Base-by-base conservation (phyloP, 2,888 invertebrate genomes). In the Ditylenchus weischeri region DNA sequence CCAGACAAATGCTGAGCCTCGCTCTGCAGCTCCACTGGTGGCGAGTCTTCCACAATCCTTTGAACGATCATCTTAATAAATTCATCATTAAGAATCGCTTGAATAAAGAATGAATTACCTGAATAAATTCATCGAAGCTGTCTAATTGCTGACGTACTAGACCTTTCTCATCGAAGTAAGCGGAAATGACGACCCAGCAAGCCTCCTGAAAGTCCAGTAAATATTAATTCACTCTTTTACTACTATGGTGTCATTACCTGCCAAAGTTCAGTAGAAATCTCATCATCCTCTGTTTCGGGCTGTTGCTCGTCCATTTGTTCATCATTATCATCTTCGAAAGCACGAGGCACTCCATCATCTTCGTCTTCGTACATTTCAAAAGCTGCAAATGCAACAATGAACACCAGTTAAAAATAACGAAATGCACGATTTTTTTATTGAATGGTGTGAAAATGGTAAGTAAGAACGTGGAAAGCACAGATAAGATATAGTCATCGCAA, bases 21-120 rank as follows among this genome's bases (percentile, higher is more conserved):
- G 0, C 96, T 95, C 76, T 87, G 85, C 54, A 99, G 86, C 82
- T 98, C 96, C 76, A 99, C 95, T 66, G 91, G 92, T 4, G 96
- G 98, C 0, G 96, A 93, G 85, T 99, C 98, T 86, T 98, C 98
- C 0, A 99, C 96, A 79, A 99, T 99, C 75, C 96, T 88, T 84
- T 99, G 98, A 10, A 98, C 95, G 11, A 95, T 95, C 96, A 98
- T 98, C 85, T 94, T 96, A 84, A 98, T 96, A 83, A 98, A 98
- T 86, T 99, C 96, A 87, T 98, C 96, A n/a, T n/a, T n/a, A n/a
- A n/a, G n/a, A n/a, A n/a, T n/a, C n/a, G n/a, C n/a, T n/a, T n/a
- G n/a, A n/a, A n/a, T n/a, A n/a, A n/a, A n/a, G n/a, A n/a, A n/a
- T n/a, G n/a, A n/a, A n/a, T n/a, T n/a, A n/a, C n/a, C n/a, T 94